Evolutionary conservation across 2,888 invertebrate genomes (phyloP).

Genomic region (Polylopha cassiicola): DNA sequence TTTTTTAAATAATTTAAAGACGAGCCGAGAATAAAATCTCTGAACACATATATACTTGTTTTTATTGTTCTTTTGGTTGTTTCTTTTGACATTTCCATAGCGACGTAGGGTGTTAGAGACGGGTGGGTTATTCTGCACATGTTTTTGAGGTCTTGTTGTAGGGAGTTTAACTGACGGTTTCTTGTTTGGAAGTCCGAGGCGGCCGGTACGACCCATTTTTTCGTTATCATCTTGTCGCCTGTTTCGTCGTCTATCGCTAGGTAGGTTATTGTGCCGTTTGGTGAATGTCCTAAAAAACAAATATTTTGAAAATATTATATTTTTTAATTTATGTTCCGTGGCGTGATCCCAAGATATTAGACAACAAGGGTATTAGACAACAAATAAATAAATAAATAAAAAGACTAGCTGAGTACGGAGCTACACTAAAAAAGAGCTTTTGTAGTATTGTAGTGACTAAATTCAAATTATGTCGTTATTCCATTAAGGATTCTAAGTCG

Average conservation of each 20-base stretch:
- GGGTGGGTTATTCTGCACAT: constrained; percentile 83
- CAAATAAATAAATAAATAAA: too few species aligned
- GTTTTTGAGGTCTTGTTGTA: constrained; percentile 88
- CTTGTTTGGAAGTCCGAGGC: constrained; percentile 59
- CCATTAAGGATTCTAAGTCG: too few species aligned
- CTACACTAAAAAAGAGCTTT: too few species aligned
- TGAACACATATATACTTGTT: constrained; percentile 81
- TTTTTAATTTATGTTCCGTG: background rate
- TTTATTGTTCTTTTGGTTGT: constrained; percentile 48
- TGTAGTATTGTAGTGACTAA: too few species aligned
- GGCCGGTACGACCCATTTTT: constrained; percentile 83
- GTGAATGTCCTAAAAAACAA: constrained; percentile 80
- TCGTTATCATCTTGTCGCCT: constrained; percentile 83
- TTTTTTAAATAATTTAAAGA: constrained; percentile 49
- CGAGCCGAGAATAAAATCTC: constrained; percentile 80
- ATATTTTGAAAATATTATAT: background rate
- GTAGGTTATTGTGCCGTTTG: constrained; percentile 84
- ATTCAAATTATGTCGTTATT: too few species aligned
- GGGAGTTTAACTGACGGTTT: constrained; percentile 77
- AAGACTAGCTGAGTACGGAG: too few species aligned
- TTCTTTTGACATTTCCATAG: constrained; percentile 82
- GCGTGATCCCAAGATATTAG: too few species aligned
- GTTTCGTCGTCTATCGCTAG: constrained; percentile 85
- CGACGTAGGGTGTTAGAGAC: constrained; percentile 85
- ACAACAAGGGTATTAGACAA: too few species aligned